phyloP scores from a whole-genome alignment of 2,888 invertebrate species.

The Geotrupes spiniger region DNA sequence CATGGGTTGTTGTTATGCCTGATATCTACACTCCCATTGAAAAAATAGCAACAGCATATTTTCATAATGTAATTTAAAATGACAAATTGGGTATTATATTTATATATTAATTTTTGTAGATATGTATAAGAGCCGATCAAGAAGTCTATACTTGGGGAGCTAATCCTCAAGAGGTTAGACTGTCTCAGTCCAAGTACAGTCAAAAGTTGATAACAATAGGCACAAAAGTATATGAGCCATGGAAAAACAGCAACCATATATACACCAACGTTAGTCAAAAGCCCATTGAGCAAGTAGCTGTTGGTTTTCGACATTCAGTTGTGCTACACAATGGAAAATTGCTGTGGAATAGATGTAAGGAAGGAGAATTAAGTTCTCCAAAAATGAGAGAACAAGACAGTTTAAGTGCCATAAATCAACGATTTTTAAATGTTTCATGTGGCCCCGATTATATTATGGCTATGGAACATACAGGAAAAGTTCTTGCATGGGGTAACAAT shows the following conservation, averaged over 20 bases:
- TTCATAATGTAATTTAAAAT: constrained; percentile 64
- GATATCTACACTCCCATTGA: constrained; percentile 50
- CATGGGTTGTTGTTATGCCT: constrained; percentile 53
- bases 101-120: constrained; percentile 47
- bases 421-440: constrained; percentile 57
- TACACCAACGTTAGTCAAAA: constrained; percentile 38
- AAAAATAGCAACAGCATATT: constrained; percentile 66
- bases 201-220: constrained; percentile 30
- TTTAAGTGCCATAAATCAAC: constrained; percentile 37
- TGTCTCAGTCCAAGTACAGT: constrained; percentile 51
- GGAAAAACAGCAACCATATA: constrained; percentile 45
- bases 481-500: constrained; percentile 76
- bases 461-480: constrained; percentile 61
- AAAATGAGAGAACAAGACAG: constrained; percentile 48
- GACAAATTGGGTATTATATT: neutral
- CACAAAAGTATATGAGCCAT: constrained; percentile 37
- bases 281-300: constrained; percentile 47
- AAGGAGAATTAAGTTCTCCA: constrained; percentile 83
- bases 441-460: constrained; percentile 78
- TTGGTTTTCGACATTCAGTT: constrained; percentile 79
- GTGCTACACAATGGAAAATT: constrained; percentile 45
- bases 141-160: constrained; percentile 73
- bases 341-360: constrained; percentile 83
- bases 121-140: constrained; percentile 64
- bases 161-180: constrained; percentile 71